Base-by-base conservation (phyloP, 2,888 invertebrate species). In the Yponomeuta sedellus region DNA sequence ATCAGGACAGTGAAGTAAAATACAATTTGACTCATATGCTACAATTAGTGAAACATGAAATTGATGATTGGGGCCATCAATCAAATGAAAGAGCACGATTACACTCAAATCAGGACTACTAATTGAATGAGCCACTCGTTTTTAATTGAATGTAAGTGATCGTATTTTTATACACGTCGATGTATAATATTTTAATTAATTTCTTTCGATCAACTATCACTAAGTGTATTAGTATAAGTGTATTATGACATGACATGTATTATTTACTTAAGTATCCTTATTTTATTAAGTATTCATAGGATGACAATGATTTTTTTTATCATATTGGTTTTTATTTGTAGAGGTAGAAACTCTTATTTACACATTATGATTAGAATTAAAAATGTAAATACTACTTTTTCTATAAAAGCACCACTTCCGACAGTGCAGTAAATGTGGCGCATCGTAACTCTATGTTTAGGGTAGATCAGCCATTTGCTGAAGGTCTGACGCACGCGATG, bases 1-100 rank as follows among this genome's bases (percentile, higher is more conserved):
- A 71, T 69, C 72, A 74, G 77, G 61, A 64, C 25, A 61, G 74
- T 52, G 62, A 63, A 73, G 66, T 64, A 65, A 73, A 75, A 74
- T 72, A 70, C 73, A 72, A 75, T 78, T 76, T 76, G 77, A 78
- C 73, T 77, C 73, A 71, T 76, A 72, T 77, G 71, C 75, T 70
- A 71, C 78, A 83, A 87, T 87, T 85, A 88, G 74, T 72, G 72
- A 77, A 78, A 81, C 77, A 77, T 77, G 74, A 85, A 86, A 83
- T 84, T 81, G 82, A 76, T 80, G 75, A 80, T 63, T 80, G 77
- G 80, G 81, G 81, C 76, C 81, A 86, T 88, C 88, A 90, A 88
- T 91, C 89, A 89, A 83, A 83, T 83, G 80, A 84, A 85, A 85
- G 75, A 81, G 79, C 82, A 82, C 83, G 80, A 88, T 88, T 87